Base-by-base conservation (phyloP, 2,113 vertebrate genomes). In the Prietella phreatophila region DNA sequence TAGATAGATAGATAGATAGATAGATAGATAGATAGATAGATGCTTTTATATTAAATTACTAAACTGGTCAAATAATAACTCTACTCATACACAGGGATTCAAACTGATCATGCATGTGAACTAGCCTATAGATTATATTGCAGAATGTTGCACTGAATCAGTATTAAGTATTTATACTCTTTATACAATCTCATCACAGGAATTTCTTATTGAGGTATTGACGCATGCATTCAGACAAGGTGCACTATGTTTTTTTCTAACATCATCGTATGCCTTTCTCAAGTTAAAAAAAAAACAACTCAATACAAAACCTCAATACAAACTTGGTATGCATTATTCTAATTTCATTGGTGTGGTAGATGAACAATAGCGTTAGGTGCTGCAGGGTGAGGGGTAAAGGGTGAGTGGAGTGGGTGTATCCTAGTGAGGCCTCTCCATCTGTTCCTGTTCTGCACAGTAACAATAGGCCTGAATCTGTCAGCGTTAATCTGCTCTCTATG, bases 341-440 rank as follows among this genome's bases (percentile, higher is more conserved):
- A 53, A 36, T 71, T n/a, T n/a, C 33, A 50, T 63, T 80, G 11
- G 22, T 36, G 67, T 78, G 15, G 58, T 83, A 56, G 53, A 85
- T n/a, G 30, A 85, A 94, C 93, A 95, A 94, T 92, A 83, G 92
- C 83, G 53, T 69, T 85, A 84, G 75, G 85, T 88, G 88, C 91
- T 92, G 90, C 30, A 76, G 71, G 80, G 79, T 73, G 60, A 79
- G 39, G 39, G 60, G 65, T 73, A 75, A 61, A n/a, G 90, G 92
- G 91, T 85, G 75, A 83, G 87, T 39, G 83, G 85, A 87, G 61
- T 82, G 86, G 87, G 90, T 86, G 85, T 85, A 84, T 73, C 47
- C 82, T 90, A 92, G 91, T 91, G 90, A 94, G 93, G 93, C 92
- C 93, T 85, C 93, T 94, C 95, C 95, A 95, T 95, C 95, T 95